phyloP scores from a whole-genome alignment of 2,888 invertebrate species.

The Oscheius sp. region DNA sequence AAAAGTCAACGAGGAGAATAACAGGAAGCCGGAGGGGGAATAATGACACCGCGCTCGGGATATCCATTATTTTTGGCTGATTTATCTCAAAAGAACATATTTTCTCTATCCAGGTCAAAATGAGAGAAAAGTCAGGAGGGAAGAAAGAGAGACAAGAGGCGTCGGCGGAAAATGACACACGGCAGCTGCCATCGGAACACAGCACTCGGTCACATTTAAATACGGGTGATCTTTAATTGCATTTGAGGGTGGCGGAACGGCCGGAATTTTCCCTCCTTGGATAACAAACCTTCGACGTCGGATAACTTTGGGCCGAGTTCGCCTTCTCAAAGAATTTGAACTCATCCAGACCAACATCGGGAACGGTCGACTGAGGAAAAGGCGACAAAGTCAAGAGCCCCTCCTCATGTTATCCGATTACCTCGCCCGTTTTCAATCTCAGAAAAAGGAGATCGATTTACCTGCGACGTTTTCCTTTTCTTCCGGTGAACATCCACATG shows the following conservation, averaged over 20 bases:
- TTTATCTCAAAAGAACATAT: not conserved
- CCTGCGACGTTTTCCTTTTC: conserved; percentile 23
- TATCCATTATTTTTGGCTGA: no score
- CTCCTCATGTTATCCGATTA: conserved; percentile 16
- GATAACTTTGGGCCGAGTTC: conserved; percentile 8
- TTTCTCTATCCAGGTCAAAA: not conserved
- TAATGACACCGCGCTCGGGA: not conserved
- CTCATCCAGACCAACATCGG: conserved; percentile 23
- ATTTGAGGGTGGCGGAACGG: no score
- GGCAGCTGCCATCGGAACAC: conserved; percentile 21
- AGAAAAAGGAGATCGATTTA: conserved; percentile 2
- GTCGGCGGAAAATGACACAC: conserved; percentile 19
- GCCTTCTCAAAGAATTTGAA: conserved; percentile 11
- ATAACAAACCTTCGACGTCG: conserved; percentile 15
- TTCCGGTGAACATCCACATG: conserved; percentile 19
- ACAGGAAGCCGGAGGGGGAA: not conserved
- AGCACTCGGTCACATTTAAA: conserved; percentile 22
- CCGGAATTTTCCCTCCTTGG: not conserved
- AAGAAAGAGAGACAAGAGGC: conserved; percentile 16
- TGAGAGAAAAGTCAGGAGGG: not conserved
- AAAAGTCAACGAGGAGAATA: not conserved
- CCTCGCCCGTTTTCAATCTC: not conserved
- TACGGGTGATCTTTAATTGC: not conserved
- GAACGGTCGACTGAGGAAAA: not conserved
- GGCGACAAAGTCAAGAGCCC: conserved; percentile 1